phyloP scores from a whole-genome alignment of 2,113 vertebrate species.

The Desmodus rotundus region DNA sequence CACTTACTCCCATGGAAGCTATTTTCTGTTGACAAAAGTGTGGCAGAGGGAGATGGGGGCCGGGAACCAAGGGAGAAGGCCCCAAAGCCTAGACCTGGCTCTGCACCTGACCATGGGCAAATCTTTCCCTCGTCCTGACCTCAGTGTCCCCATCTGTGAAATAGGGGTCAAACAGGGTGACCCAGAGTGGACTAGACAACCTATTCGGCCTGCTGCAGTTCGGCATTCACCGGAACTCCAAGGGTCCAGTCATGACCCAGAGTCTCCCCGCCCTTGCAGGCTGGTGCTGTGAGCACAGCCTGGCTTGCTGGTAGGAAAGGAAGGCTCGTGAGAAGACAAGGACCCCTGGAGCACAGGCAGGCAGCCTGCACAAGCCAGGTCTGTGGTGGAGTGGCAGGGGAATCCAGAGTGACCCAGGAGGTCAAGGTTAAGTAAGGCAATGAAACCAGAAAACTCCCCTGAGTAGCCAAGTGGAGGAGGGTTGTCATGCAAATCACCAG shows the following conservation, averaged over 20 bases:
- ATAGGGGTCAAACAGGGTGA: neutral
- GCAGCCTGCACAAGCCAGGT: neutral
- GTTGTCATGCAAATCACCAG: constrained; percentile 33
- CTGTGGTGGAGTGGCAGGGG: constrained; percentile 15
- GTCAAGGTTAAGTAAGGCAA: neutral
- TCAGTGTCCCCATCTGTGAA: neutral
- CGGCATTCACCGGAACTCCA: neutral
- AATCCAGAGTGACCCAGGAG: constrained; percentile 17
- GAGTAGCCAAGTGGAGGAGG: constrained; percentile 20
- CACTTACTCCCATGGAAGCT: neutral
- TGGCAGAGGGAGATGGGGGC: neutral
- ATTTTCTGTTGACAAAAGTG: neutral
- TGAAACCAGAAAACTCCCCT: constrained; percentile 36
- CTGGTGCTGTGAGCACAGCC: neutral
- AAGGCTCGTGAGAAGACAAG: neutral
- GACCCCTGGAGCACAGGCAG: neutral
- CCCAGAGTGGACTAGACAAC: neutral
- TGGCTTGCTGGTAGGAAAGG: neutral
- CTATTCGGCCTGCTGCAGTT: neutral
- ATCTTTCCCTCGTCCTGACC: neutral
- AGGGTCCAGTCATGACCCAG: neutral
- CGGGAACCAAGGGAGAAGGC: neutral
- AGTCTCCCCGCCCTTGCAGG: neutral
- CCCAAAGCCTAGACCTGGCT: neutral
- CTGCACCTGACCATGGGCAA: neutral